Conservation (phyloP, 2,797 vertebrate genomes). For the Neosilurus mollespiculum region DNA sequence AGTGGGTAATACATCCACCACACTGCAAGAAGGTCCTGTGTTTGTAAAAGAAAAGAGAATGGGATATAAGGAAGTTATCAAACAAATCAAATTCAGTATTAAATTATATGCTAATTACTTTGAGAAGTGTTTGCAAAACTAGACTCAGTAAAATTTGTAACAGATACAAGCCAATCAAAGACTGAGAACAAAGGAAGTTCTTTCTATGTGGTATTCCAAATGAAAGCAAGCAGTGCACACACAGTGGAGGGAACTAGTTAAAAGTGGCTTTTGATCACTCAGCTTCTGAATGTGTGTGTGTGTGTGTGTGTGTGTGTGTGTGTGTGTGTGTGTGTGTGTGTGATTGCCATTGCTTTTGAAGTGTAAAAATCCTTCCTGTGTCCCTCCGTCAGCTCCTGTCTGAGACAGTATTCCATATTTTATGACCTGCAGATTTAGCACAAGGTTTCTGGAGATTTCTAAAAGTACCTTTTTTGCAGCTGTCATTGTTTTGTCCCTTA, state of each 20-base stretch:
- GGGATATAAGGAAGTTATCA: background rate
- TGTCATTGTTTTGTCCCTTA: background rate
- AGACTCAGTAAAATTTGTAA: background rate
- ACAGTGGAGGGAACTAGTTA: conserved; percentile 50
- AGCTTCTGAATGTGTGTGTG: conserved; percentile 38
- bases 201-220: conserved; percentile 15
- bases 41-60: background rate
- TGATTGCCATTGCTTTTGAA: conserved; percentile 49
- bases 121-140: background rate
- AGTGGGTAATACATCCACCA: no score
- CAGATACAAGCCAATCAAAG: background rate
- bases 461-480: background rate
- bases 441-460: background rate
- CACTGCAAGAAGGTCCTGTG: no score
- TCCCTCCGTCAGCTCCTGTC: conserved; percentile 3
- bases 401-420: conserved; percentile 22
- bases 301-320: conserved; percentile 30
- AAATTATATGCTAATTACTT: background rate
- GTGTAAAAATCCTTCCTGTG: conserved; percentile 34
- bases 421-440: background rate
- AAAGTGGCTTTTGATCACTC: conserved; percentile 59
- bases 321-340: conserved; percentile 19
- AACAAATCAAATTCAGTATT: conserved; percentile 7
- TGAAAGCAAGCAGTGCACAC: conserved; percentile 5
- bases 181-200: background rate